These are phyloP conservation scores for Aspidiotus destructor DNA, from an alignment of 2,888 invertebrate species.

Conservation along the genomic window DNA sequence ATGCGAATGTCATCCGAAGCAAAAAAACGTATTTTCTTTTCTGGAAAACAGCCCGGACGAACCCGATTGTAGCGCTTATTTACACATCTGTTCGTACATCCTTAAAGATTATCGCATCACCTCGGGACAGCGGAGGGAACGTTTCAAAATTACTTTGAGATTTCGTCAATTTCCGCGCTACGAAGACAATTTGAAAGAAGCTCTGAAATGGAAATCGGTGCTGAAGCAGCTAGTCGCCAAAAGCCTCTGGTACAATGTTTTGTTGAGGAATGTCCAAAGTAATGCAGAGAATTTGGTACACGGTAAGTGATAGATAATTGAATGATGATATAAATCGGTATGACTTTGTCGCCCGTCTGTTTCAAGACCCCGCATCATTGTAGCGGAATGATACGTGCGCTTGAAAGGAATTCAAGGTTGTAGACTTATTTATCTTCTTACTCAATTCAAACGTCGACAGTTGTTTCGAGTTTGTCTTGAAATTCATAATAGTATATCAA, in stretches of 20 bases:
- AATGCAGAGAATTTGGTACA: neutral
- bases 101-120: constrained; percentile 53
- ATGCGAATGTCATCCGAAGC: constrained; percentile 33
- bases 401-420: too few species aligned
- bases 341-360: too few species aligned
- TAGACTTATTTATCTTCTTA: too few species aligned
- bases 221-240: constrained; percentile 56
- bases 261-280: neutral
- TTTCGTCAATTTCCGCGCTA: constrained; percentile 76
- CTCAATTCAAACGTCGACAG: too few species aligned
- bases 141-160: constrained; percentile 69
- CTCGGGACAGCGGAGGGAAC: constrained; percentile 55
- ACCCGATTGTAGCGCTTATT: constrained; percentile 65
- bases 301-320: neutral
- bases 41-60: constrained; percentile 26
- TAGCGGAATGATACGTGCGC: too few species aligned
- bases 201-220: constrained; percentile 69
- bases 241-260: neutral
- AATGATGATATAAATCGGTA: too few species aligned
- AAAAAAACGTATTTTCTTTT: constrained; percentile 19
- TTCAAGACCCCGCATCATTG: too few species aligned
- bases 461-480: too few species aligned
- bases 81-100: constrained; percentile 75
- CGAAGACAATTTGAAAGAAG: constrained; percentile 74
- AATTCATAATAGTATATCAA: too few species aligned